A percentile compares a stretch with the other conserved stretches of the same genome.
These are phyloP conservation scores for Macrotus californicus DNA, from an alignment of 2,113 vertebrate genomes.

Conservation along the genomic window DNA sequence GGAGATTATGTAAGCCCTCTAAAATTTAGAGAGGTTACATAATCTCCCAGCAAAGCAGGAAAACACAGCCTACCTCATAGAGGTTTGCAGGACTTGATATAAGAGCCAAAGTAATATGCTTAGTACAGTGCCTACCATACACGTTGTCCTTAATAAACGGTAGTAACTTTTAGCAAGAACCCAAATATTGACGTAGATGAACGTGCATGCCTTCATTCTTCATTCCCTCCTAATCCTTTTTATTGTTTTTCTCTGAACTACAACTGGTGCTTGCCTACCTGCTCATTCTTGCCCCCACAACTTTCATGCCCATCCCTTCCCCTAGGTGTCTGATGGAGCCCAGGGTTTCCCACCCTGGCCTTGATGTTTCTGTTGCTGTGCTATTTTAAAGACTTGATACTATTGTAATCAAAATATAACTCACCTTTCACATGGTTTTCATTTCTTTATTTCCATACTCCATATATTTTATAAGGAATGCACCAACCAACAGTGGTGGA, in stretches of 20 bases:
- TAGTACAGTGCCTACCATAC: background rate
- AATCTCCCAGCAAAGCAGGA: background rate
- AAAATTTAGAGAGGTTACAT: background rate
- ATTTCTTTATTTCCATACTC: background rate
- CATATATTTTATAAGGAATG: background rate
- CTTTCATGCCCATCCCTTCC: background rate
- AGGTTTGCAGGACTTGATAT: background rate
- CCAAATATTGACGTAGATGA: background rate
- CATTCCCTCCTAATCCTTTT: background rate
- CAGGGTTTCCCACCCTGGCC: background rate
- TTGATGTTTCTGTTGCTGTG: background rate
- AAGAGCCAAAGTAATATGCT: background rate
- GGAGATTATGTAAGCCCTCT: background rate
- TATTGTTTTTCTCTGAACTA: background rate
- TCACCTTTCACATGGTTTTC: background rate
- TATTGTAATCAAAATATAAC: background rate
- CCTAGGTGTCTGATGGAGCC: background rate
- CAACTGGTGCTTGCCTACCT: background rate
- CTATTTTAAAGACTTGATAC: background rate
- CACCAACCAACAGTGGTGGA: background rate
- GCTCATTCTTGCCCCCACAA: background rate
- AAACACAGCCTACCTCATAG: background rate
- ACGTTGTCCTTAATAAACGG: background rate
- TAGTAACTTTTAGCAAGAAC: background rate
- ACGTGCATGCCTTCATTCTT: background rate